phyloP scores from a whole-genome alignment of 1,140 invertebrate species.

The Leptinotarsa defecta region DNA sequence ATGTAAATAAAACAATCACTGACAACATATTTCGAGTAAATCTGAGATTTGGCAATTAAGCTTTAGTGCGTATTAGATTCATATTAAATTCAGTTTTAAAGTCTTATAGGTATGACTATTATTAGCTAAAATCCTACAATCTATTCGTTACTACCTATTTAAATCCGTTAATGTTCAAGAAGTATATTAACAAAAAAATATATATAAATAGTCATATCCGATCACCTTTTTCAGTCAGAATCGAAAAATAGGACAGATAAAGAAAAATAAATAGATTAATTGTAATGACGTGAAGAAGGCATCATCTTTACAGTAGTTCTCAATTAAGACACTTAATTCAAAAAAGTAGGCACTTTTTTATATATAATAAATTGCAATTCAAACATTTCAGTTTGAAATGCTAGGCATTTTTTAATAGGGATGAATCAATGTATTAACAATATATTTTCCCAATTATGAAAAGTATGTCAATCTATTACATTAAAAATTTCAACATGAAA shows the following conservation, averaged over 20 bases:
- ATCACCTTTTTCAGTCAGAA: background rate
- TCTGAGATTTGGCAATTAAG: conserved; percentile 3
- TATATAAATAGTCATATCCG: background rate
- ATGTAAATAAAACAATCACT: conserved; percentile 6
- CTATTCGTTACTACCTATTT: background rate
- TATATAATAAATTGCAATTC: too few relatives aligned
- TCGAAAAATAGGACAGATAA: background rate
- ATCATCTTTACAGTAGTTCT: background rate
- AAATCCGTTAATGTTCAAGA: background rate
- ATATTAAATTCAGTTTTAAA: background rate
- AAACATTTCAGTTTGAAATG: too few relatives aligned
- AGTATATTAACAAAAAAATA: too few relatives aligned
- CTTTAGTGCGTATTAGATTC: conserved; percentile 6
- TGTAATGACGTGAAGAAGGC: background rate
- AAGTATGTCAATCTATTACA: too few relatives aligned
- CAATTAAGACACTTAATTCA: background rate
- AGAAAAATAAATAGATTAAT: background rate
- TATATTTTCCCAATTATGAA: too few relatives aligned
- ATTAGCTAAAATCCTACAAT: background rate
- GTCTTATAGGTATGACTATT: conserved; percentile 1
- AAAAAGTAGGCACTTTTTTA: background rate
- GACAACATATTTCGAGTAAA: background rate
- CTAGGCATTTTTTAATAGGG: too few relatives aligned
- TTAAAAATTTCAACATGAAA: too few relatives aligned
- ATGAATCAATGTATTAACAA: too few relatives aligned